Base-by-base conservation (phyloP, 2,888 invertebrate species). In the Notodonta ziczac region DNA sequence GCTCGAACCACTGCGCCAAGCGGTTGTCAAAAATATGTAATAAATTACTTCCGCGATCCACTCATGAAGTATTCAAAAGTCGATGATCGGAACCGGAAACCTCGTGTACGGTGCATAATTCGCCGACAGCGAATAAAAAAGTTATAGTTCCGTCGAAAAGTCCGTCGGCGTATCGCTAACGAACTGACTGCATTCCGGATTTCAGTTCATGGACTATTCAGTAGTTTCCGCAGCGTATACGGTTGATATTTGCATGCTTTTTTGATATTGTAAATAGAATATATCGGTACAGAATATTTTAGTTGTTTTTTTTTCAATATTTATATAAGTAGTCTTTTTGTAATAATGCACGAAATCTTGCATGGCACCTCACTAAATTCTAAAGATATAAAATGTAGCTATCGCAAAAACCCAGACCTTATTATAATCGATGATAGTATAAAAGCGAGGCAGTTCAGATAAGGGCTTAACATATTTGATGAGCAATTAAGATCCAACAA, bases 161-260 rank as follows among this genome's bases (percentile, higher is more conserved):
- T 62, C 46, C 57, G 52, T 59, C 62, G 58, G 48, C 62, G 56
- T 62, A 56, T 55, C 66, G 56, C 74, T 79, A 80, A 80, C 79
- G 76, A 80, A 77, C 73, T 69, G 69, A 65, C 67, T 63, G 64
- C 62, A 59, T 59, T 66, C 56, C 12, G 61, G 66, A 65, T 69
- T 67, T 67, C 69, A 70, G 66, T 63, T 65, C 72, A 68, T 66
- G 58, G 65, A 72, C 68, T 73, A 76, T 77, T 74, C 77, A 77
- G 72, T 74, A 74, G 73, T 63, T 73, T 69, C 66, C 64, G 59
- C 59, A 58, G 52, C 53, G 53, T 58, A 63, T 64, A 58, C 57
- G 58, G 57, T 54, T 51, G 24, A 16, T 16, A 50, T 13, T 50
- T 51, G 50, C 14, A 40, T 48, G 57, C 57, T 60, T 64, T 61